Evolutionary conservation across 1,140 invertebrate species (phyloP).

Genomic region (Danaus melanippus): DNA sequence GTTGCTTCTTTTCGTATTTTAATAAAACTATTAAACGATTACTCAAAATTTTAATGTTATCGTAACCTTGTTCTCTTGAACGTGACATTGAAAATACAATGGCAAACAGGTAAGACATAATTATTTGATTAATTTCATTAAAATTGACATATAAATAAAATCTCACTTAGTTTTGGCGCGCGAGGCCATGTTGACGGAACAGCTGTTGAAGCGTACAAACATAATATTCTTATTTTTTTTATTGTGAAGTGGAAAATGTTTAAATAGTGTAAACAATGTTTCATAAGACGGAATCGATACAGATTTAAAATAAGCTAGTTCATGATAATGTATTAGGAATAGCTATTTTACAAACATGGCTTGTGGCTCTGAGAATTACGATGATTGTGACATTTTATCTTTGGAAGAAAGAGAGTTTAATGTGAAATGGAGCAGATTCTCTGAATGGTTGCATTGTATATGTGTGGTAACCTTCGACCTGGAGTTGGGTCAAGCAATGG

Average conservation of each 20-base stretch:
- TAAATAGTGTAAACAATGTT: constrained; percentile 36
- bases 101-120: constrained; percentile 17
- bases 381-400: constrained; percentile 44
- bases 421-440: constrained; percentile 75
- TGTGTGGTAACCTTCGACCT: constrained; percentile 99
- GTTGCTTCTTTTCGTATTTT: no score
- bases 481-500: constrained; percentile 96
- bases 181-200: constrained; percentile 64
- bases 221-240: constrained; percentile 46
- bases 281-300: constrained; percentile 13
- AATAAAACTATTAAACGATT: no score
- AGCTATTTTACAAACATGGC: constrained; percentile 41
- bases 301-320: constrained; percentile 3
- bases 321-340: constrained; percentile 10
- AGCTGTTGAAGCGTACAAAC: constrained; percentile 49
- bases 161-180: constrained; percentile 52
- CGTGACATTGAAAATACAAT: constrained; percentile 4
- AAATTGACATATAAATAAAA: constrained; percentile 26
- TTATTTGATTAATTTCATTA: neutral
- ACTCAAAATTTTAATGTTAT: no score
- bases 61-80: no score
- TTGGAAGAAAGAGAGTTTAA: constrained; percentile 51
- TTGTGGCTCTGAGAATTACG: constrained; percentile 47
- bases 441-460: constrained; percentile 96
- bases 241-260: constrained; percentile 24